A percentile compares a stretch with the other conserved stretches of the same genome.
Evolutionary conservation across 1,140 invertebrate species (phyloP).

Genomic region (Scaptodrosophila lebanonensis): DNA sequence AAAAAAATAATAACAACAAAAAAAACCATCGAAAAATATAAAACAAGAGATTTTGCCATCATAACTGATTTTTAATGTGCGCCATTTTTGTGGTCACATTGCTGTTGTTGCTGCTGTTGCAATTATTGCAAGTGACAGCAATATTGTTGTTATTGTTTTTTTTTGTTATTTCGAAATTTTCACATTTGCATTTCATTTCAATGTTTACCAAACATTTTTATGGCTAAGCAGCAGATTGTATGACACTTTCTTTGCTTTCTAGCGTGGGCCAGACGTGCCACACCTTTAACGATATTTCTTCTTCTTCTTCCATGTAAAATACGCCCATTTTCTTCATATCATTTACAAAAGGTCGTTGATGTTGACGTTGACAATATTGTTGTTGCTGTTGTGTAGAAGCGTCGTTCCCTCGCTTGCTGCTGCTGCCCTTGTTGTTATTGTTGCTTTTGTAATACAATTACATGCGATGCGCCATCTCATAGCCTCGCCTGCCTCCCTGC

Average conservation of each 20-base stretch:
- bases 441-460: conserved; percentile 3
- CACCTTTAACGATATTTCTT: not conserved
- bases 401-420: too few species aligned
- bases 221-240: too few species aligned
- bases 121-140: not conserved
- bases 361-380: too few species aligned
- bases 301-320: too few species aligned
- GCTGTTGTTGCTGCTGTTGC: conserved; percentile 4
- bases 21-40: conserved; percentile 24
- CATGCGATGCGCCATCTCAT: conserved; percentile 9
- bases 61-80: conserved; percentile 11
- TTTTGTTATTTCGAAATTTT: conserved; percentile 12
- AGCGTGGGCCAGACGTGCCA: conserved; percentile 17
- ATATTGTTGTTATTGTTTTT: not conserved
- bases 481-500: not conserved
- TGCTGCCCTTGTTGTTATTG: too few species aligned
- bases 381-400: too few species aligned
- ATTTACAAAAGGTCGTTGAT: too few species aligned
- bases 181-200: too few species aligned
- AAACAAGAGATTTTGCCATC: conserved; percentile 9
- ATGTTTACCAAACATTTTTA: too few species aligned
- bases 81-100: conserved; percentile 21
- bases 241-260: conserved; percentile 41
- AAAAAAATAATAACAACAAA: conserved; percentile 1
- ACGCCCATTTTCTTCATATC: too few species aligned